These are phyloP conservation scores for Nemopilema nomurai DNA, from an alignment of 30 jellyfish, hydroid and myxozoan genomes.

Conservation along the genomic window DNA sequence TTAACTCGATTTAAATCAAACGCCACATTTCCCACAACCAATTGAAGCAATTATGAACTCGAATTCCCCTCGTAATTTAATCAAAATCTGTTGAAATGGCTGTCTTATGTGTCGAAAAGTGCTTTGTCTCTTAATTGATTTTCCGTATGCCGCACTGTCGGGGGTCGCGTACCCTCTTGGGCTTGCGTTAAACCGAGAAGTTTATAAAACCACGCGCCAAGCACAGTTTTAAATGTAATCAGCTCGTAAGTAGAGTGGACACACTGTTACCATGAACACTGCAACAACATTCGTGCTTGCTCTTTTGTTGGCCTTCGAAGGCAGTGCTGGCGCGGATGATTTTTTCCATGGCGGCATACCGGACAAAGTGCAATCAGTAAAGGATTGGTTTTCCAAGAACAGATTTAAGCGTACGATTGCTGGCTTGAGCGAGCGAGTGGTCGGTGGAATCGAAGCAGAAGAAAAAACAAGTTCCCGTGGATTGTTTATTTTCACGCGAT, in stretches of 20 bases:
- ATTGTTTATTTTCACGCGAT: slow-evolving; percentile 85
- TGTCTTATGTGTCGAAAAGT: slow-evolving; percentile 36
- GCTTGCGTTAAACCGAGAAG: slow-evolving; percentile 28
- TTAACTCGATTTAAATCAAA: slow-evolving; percentile 38
- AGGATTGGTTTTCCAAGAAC: slow-evolving; percentile 27
- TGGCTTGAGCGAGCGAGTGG: slow-evolving; percentile 68
- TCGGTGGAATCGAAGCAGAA: slow-evolving; percentile 77
- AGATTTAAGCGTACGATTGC: slow-evolving; percentile 30
- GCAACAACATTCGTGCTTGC: slow-evolving; percentile 4
- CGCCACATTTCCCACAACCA: slow-evolving; percentile 67
- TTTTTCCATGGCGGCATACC: slow-evolving; percentile 21
- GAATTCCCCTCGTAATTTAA: slow-evolving; percentile 55
- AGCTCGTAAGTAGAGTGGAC: neutral
- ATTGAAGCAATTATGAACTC: slow-evolving; percentile 48
- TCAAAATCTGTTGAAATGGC: slow-evolving; percentile 53
- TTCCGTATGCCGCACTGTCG: slow-evolving; percentile 52
- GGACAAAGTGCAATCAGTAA: neutral
- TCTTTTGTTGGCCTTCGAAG: slow-evolving; percentile 21
- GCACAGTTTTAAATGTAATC: slow-evolving; percentile 11
- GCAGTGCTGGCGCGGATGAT: slow-evolving; percentile 18
- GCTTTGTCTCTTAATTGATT: slow-evolving; percentile 60
- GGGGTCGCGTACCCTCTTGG: slow-evolving; percentile 40
- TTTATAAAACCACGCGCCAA: slow-evolving; percentile 47
- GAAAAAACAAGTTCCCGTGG: slow-evolving; percentile 84
- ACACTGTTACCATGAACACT: slow-evolving; percentile 11